A percentile compares a stretch with the other conserved stretches of the same genome.
These are phyloP conservation scores for Megaptera novaeangliae DNA, from an alignment of 2,113 vertebrate genomes.

Conservation along the genomic window DNA sequence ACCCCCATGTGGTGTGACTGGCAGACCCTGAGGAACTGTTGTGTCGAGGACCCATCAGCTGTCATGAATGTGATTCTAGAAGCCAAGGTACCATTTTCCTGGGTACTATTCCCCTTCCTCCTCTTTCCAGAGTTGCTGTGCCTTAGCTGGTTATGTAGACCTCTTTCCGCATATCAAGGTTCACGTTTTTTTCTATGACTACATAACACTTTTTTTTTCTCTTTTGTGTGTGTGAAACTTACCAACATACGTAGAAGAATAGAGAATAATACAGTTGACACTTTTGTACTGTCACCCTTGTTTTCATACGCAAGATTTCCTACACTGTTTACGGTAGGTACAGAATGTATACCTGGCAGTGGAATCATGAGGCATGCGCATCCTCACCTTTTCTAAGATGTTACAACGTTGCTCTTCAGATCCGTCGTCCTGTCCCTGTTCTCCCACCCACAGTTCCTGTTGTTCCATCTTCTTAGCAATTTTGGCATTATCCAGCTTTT, in stretches of 20 bases:
- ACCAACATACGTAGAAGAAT: neutral
- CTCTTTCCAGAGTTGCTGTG: neutral
- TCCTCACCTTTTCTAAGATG: neutral
- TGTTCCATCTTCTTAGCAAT: neutral
- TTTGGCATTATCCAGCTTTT: neutral
- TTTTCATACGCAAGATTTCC: neutral
- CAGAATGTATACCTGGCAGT: neutral
- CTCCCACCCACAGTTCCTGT: neutral
- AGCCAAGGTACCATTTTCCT: conserved; percentile 84
- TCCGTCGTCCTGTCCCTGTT: neutral
- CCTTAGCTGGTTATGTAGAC: neutral
- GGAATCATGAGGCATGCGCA: neutral
- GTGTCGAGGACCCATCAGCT: conserved; percentile 81
- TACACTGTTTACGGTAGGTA: neutral
- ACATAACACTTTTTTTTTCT: neutral
- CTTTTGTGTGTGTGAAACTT: neutral
- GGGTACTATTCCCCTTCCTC: neutral
- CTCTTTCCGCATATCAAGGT: neutral
- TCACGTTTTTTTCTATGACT: neutral
- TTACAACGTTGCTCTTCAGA: neutral
- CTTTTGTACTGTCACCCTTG: neutral
- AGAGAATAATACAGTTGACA: neutral
- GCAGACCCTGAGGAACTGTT: conserved; percentile 90
- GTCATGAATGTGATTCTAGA: conserved; percentile 88
- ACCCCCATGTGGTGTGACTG: conserved; percentile 86